A percentile compares a stretch with the other conserved stretches of the same genome.
phyloP scores from a whole-genome alignment of 2,888 invertebrate species.

The Drosophila tanythrix region DNA sequence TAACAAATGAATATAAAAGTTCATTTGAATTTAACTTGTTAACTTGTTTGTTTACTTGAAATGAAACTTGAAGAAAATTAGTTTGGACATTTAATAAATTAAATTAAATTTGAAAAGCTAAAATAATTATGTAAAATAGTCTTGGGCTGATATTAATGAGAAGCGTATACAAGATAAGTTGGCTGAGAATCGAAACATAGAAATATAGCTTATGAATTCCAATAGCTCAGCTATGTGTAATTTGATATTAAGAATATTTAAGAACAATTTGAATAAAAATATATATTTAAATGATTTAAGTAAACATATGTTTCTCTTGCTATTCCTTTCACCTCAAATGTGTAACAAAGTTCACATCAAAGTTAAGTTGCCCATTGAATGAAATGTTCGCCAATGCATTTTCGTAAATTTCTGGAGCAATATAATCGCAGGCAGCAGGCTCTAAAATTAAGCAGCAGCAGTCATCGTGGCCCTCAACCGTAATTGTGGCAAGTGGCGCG shows the following conservation, averaged over 20 bases:
- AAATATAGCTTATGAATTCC: background rate
- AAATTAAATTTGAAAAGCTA: background rate
- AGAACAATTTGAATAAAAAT: background rate
- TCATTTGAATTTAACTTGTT: too few species aligned
- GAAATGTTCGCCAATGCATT: conserved; percentile 40
- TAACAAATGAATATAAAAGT: background rate
- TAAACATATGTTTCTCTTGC: background rate
- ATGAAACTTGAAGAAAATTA: background rate
- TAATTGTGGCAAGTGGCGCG: conserved; percentile 75
- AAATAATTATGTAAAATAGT: background rate
- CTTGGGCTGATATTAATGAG: background rate
- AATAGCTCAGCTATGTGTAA: background rate
- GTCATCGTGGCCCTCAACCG: conserved; percentile 43
- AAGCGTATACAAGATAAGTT: background rate
- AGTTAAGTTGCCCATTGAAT: conserved; percentile 10
- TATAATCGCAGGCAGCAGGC: conserved; percentile 76
- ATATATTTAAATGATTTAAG: background rate
- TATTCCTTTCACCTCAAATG: background rate
- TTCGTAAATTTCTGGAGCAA: conserved; percentile 82
- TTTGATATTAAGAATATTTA: background rate
- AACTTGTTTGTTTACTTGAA: background rate
- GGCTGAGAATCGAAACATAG: background rate
- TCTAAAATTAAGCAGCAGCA: conserved; percentile 73
- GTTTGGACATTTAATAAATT: background rate
- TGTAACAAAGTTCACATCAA: background rate